phyloP scores from a whole-genome alignment of 1,140 invertebrate species.

The Caenorhabditis briggsae region DNA sequence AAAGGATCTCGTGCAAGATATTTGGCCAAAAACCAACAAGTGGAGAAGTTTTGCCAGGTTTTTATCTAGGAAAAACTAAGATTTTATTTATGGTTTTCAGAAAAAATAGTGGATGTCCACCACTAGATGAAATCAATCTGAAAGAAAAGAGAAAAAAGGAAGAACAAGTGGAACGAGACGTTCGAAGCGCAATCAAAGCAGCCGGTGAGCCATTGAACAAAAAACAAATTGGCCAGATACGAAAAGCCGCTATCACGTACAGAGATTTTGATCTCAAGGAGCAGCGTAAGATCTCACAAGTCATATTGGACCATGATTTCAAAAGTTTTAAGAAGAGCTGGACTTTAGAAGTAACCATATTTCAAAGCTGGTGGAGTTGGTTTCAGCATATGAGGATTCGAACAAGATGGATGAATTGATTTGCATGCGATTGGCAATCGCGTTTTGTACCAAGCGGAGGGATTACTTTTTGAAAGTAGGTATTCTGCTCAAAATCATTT shows the following conservation, averaged over 20 bases:
- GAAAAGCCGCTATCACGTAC: slow-evolving; percentile 11
- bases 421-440: not conserved
- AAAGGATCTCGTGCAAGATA: slow-evolving; percentile 13
- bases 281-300: not conserved
- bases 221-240: slow-evolving; percentile 8
- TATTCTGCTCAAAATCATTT: not conserved
- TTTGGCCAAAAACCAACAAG: slow-evolving; percentile 2
- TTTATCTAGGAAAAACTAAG: not conserved
- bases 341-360: not conserved
- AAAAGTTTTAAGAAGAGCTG: not conserved
- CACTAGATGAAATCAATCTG: not conserved
- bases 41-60: slow-evolving; percentile 37
- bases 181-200: not conserved
- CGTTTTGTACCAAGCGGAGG: not conserved
- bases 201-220: slow-evolving; percentile 5
- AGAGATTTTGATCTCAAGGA: not conserved
- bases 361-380: not conserved
- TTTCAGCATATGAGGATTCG: not conserved
- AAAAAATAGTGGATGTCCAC: not conserved
- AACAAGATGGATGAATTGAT: slow-evolving; percentile 28
- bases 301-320: not conserved
- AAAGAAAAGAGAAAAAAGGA: not conserved
- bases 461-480: slow-evolving; percentile 6
- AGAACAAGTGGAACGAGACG: slow-evolving; percentile 9
- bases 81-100: not conserved